Percentiles rank a stretch among this genome's conserved stretches.
phyloP scores from a whole-genome alignment of 2,888 invertebrate species.

The Clusia tigrina region DNA sequence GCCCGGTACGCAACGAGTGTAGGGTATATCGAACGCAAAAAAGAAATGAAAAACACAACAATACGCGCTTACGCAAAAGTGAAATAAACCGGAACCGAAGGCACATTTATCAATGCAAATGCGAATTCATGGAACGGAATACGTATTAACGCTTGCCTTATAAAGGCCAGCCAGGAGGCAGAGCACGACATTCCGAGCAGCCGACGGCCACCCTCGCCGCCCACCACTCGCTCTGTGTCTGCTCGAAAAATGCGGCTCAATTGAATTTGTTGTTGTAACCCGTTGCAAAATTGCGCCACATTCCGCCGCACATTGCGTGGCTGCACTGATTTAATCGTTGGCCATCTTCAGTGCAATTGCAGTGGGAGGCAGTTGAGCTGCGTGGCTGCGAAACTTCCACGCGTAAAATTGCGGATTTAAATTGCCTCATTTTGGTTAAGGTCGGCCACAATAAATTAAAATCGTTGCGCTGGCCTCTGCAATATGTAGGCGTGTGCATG shows the following conservation, averaged over 20 bases:
- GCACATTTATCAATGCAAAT: constrained; percentile 56
- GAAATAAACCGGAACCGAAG: constrained; percentile 44
- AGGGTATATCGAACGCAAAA: no score
- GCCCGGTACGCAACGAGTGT: no score
- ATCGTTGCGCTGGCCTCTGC: neutral
- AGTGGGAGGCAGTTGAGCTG: neutral
- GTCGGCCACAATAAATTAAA: constrained; percentile 4
- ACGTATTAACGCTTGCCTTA: constrained; percentile 13
- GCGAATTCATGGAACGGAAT: constrained; percentile 54
- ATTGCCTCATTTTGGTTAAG: neutral
- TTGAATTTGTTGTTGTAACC: neutral
- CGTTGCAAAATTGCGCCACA: neutral
- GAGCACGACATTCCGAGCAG: neutral
- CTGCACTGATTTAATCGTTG: neutral
- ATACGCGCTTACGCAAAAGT: neutral
- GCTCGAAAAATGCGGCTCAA: neutral
- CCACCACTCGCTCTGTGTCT: neutral
- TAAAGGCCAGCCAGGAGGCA: neutral
- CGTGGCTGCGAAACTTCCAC: neutral
- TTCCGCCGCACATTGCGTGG: neutral
- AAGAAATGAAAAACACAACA: neutral
- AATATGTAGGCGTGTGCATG: neutral
- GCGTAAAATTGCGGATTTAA: neutral
- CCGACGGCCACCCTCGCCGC: neutral
- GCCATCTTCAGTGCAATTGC: neutral